Base-by-base conservation (phyloP, 1,140 invertebrate species). In the Antheraea pernyi region DNA sequence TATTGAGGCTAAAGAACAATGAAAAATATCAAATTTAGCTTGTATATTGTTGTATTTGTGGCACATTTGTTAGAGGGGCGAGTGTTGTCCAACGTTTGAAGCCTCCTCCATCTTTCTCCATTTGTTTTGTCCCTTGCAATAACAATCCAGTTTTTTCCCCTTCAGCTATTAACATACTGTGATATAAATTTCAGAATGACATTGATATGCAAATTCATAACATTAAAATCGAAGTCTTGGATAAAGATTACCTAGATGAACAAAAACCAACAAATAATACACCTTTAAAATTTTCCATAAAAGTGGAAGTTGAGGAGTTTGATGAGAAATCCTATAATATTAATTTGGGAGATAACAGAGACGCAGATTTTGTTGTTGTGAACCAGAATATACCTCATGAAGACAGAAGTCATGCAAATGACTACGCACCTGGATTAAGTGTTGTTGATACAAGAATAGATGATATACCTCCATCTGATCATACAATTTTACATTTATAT, bases 231-330 rank as follows among this genome's bases (percentile, higher is more conserved):
- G 60, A 61, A 22, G 46, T 53, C 16, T 16, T 53, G 11, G 46
- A 53, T 53, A n/a, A 53, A 13, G 46, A 53, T 10, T 53, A 53
- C 16, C 46, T 53, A 5, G 46, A 53, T 16, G 46, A 16, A 53
- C 9, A n/a, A 16, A 11, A 16, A 53, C 5, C 11, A n/a, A 16
- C 13, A 13, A 1, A 0, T 0, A 1, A 16, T 9, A 2, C 46
- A n/a, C 46, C 46, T 6, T 6, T n/a, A 53, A 53, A 53, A 53
- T 53, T 53, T 53, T 53, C 46, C 5, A 36, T 64, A 7, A 78
- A 80, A 64, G 68, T 81, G 11, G 79, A 81, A 67, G 74, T 81
- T 11, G 77, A 81, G 42, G 71, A 77, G 22, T 72, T 62, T 65
- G 60, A 61, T 11, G 30, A 61, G 22, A 8, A 30, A 16, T 6